phyloP scores from a whole-genome alignment of 2,113 vertebrate species.

The Bubalus kerabau region DNA sequence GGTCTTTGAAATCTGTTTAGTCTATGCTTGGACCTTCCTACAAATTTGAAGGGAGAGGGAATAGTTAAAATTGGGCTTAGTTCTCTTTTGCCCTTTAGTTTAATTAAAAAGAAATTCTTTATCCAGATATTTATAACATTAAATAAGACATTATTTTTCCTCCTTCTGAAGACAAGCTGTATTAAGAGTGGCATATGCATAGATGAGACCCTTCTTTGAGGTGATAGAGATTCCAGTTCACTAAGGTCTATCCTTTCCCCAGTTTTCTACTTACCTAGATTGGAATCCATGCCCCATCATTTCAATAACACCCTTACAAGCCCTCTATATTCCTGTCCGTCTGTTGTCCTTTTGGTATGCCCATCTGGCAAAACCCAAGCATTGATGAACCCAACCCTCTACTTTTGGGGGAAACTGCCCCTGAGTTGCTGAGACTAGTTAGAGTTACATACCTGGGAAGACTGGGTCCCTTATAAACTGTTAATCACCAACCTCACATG shows the following conservation, averaged over 20 bases:
- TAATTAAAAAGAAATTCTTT: slow-evolving; percentile 50
- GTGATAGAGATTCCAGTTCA: neutral
- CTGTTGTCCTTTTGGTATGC: neutral
- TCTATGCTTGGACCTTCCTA: neutral
- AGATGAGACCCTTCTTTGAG: neutral
- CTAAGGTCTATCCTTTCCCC: neutral
- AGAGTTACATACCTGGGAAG: neutral
- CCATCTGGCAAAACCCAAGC: neutral
- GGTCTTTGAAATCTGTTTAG: slow-evolving; percentile 12
- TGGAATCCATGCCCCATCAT: neutral
- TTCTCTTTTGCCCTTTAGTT: slow-evolving; percentile 41
- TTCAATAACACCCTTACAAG: neutral
- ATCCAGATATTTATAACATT: slow-evolving; percentile 46
- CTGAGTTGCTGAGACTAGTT: neutral
- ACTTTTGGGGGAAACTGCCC: neutral
- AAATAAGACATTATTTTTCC: slow-evolving; percentile 38
- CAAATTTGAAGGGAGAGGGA: neutral
- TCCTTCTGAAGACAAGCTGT: neutral
- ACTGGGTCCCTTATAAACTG: neutral
- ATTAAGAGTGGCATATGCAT: neutral
- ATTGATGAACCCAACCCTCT: neutral
- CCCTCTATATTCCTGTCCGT: neutral
- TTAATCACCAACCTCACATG: neutral
- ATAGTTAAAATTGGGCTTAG: slow-evolving; percentile 44
- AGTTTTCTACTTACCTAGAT: neutral